Evolutionary conservation across 2,888 invertebrate genomes (phyloP), one percentile per base, ranked within the genome.

Genomic region (Girardia tigrina): DNA sequence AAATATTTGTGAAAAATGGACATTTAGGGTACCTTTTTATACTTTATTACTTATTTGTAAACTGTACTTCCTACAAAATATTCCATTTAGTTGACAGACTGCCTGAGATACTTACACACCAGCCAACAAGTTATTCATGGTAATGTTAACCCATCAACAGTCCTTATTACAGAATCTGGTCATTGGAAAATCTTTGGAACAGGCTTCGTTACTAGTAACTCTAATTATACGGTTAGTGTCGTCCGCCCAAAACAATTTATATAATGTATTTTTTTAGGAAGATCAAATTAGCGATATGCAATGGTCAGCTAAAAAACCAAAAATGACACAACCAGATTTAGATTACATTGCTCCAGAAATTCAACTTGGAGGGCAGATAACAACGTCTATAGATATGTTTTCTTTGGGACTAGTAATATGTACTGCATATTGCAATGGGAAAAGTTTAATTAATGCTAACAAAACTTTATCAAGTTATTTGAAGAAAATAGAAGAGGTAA

Each of bases 131-230:
- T 91, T 81, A 88, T 95, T 78, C 97, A 97, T 84, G 89, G 93
- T 81, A 97, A 97, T 86, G 89, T 97, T 70, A 94, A 91, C 83
- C 95, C 95, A 0, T 90, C 90, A 79, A 91, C 91, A 80, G 90
- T 97, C 80, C 88, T 94, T 80, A 90, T 97, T 78, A 93, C 92
- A 74, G 91, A 90, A 83, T 88, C 90, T 77, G 93, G 94, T 78
- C 91, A 92, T 69, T 97, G 97, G 97, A 97, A 97, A 84, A 87
- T 97, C 77, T 91, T 90, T 72, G 94, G 95, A 28, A 88, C 97
- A 78, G 94, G 94, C 83, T 95, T 94, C 85, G 88, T 89, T 79
- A 92, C 94, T 90, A 86, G 86, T 8, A 73, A 20, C 70, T 12
- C 26, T 12, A 70, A 23, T 70, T 70, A 8, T 8, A 23, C 70